Evolutionary conservation across 2,113 vertebrate species (phyloP), one percentile per base, ranked within the genome.

Genomic region (Heteronetta atricapilla): DNA sequence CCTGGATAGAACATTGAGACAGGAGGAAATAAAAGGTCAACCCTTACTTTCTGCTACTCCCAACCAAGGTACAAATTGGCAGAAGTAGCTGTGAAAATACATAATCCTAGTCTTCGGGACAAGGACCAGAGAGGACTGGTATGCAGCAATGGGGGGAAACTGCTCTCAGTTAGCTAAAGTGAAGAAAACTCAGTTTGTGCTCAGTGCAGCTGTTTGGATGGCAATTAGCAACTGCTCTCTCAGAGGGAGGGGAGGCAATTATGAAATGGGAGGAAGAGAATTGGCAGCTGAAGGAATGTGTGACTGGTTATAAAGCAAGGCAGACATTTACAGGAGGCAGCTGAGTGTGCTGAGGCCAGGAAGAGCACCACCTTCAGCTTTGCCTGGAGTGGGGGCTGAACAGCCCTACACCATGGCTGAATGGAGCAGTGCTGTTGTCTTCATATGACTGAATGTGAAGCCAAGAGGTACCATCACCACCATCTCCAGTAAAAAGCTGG

Each of bases 141-240:
- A 23, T 0, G 2, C 19, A 42, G 19, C 13, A 36, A 26, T 8
- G 10, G 5, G 9, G 10, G 2, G 4, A 82, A 72, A 83, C 23
- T 19, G 50, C 53, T 74, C 44, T 84, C 64, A 78, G 48, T 66
- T 62, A 53, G 5, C 14, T 83, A 34, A 78, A 81, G 9, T 1
- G 4, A 69, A 67, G n/a, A 67, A 70, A 70, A 55, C 2, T 78
- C 11, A 0, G 8, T 69, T 60, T 33, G 18, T 78, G 22, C 31
- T 78, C 5, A 0, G 0, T 53, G 56, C 25, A 77, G 73, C 33
- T 46, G 14, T 74, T 84, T 74, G 33, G 44, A 46, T 42, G 22
- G 11, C 40, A 81, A 25, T 28, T 56, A 22, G 29, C 73, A 68
- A 56, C 63, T 46, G 33, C 7, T 10, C 21, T 77, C 50, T 40